Base-by-base conservation (phyloP, 1,140 invertebrate genomes). In the Heliothis subflexa region DNA sequence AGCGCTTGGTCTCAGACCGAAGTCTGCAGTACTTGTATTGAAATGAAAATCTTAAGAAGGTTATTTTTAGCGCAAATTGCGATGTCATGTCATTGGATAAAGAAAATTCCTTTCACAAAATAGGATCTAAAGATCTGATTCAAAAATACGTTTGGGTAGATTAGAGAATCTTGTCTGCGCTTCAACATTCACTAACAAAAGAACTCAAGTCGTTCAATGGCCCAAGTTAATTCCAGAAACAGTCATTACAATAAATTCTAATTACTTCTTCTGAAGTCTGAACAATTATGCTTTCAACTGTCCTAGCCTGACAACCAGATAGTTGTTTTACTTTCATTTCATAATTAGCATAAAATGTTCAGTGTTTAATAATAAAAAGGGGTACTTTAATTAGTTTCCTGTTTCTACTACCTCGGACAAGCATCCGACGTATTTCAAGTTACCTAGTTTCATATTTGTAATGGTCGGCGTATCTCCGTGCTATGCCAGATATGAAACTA, bases 401-500 rank as follows among this genome's bases (percentile, higher is more conserved):
- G 61, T 47, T 64, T 10, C 10, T 33, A 14, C 18, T 18, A 64
- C 61, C 33, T 11, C 40, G 40, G 61, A 47, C 40, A 64, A 64
- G 16, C 40, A 33, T n/a, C 40, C n/a, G 33, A 64, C 40, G 40
- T 68, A 68, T 68, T 52, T 50, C 47, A 68, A 68, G 61, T 21
- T 47, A 64, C 47, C 45, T 18, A 12, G 40, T 47, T 33, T 47
- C n/a, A 45, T 40, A 49, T 25, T 59, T 59, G 55, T 59, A 73
- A 73, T 57, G 21, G 4, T 25, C 14, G 9, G 55, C 55, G 61
- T 73, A 73, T 54, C 71, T 61, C 16, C 16, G 47, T 12, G 55
- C 25, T 73, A n/a, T 59, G 18, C 55, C 18, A 68, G 64, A 61
- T 49, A 73, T 73, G 21, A 73, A 73, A 73, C 54, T 73, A 73